Evolutionary conservation across 2,888 invertebrate genomes (phyloP), one percentile per base, ranked within the genome.

Genomic region (Drosophila eohydei): DNA sequence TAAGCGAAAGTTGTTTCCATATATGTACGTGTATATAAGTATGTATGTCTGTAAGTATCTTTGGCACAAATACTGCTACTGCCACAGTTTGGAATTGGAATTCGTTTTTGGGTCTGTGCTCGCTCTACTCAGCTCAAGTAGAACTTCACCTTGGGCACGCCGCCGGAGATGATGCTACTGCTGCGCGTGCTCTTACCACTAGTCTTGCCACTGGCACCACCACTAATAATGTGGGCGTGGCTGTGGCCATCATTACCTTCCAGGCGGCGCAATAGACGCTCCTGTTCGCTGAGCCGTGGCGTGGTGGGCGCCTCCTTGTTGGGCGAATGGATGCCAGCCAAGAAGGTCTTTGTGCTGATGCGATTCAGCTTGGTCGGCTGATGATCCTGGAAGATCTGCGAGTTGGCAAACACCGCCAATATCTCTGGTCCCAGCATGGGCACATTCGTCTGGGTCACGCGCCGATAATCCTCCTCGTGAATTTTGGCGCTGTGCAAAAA

Each of bases 391-490:
- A 93, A 93, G 68, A 93, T 93, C 83, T 93, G 93, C 64, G 93
- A 93, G 62, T 93, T 93, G 46, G 93, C 91, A 76, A 93, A 93
- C 9, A 93, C 93, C 1, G 93, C 91, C 66, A 93, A 64, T 60
- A 93, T 93, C 81, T 93, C 93, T 0, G 93, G 93, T 2, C 93
- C 93, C 74, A 93, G 64, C 83, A 92, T 93, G 28, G 93, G 93
- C 16, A 93, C 92, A 78, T 92, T 93, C 48, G 91, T 92, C 80
- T 93, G 93, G 4, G 93, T 93, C 81, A 92, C 93, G n/a, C 93
- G 91, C 14, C 91, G 89, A 77, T 91, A 92, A 64, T 93, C 93
- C 78, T 93, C 93, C 78, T 93, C 93, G 54, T 93, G 93, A 48
- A 93, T 92, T 82, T 93, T 93, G 58, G 88, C 91, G 79, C 91